phyloP scores from a whole-genome alignment of 2,888 invertebrate species.

The Salticus scenicus region DNA sequence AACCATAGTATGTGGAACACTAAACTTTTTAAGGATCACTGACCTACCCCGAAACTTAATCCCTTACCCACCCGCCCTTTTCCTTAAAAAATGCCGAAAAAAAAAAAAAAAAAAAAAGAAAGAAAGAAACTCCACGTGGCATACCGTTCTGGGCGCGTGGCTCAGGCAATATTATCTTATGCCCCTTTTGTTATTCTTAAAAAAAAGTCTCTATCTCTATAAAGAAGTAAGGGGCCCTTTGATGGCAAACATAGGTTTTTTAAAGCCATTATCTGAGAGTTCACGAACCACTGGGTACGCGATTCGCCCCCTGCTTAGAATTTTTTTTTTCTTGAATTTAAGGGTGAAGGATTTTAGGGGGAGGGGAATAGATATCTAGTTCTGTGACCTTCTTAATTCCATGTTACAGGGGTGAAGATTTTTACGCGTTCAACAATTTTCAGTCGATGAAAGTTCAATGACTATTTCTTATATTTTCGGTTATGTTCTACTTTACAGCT shows the following conservation, averaged over 20 bases:
- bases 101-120: background rate
- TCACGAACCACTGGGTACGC: conserved; percentile 49
- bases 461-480: background rate
- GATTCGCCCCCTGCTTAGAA: conserved; percentile 2
- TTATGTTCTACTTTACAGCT: too few species aligned
- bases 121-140: conserved; percentile 42
- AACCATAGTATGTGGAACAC: background rate
- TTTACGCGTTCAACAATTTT: background rate
- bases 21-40: background rate
- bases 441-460: background rate
- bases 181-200: conserved; percentile 20
- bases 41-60: conserved; percentile 1
- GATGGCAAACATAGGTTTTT: conserved; percentile 65
- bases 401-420: background rate
- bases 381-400: conserved; percentile 39
- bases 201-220: conserved; percentile 50
- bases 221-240: conserved; percentile 20
- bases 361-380: conserved; percentile 19
- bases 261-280: conserved; percentile 57
- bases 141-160: conserved; percentile 43
- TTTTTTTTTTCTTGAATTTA: background rate
- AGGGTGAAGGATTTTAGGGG: conserved; percentile 7
- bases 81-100: background rate
- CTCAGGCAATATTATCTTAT: conserved; percentile 28
- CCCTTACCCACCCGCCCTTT: background rate